Percentiles rank a stretch among this genome's conserved stretches.
Evolutionary conservation across 2,888 invertebrate genomes (phyloP).

Genomic region (Drosophila bunnanda): DNA sequence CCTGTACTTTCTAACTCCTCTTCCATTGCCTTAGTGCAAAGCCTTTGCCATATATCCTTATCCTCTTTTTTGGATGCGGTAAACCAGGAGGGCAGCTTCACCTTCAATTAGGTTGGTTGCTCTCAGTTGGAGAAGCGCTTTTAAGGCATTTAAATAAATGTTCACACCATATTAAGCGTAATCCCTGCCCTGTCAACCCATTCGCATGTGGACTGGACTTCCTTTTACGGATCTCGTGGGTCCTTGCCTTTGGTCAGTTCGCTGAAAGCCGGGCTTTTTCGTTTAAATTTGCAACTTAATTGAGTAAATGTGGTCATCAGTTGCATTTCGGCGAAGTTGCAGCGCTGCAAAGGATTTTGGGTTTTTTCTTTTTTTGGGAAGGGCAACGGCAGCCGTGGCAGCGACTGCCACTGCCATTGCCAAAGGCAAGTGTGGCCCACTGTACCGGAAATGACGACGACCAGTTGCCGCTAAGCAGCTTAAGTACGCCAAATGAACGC

Average conservation of each 20-base stretch:
- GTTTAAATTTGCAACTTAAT: slow-evolving; percentile 60
- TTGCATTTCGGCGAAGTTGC: slow-evolving; percentile 42
- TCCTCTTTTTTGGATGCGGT: background rate
- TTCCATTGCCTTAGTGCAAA: too few species aligned
- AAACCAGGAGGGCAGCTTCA: slow-evolving; percentile 7
- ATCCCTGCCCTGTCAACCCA: slow-evolving; percentile 38
- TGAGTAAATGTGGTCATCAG: slow-evolving; percentile 68
- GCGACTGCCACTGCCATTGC: slow-evolving; percentile 6
- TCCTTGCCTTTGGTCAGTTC: slow-evolving; percentile 10
- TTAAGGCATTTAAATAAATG: slow-evolving; percentile 51
- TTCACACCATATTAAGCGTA: slow-evolving; percentile 55
- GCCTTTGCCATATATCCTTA: slow-evolving; percentile 4
- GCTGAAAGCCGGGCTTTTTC: slow-evolving; percentile 7
- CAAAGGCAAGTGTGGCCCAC: slow-evolving; percentile 43
- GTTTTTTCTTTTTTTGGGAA: background rate
- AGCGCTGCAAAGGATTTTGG: slow-evolving; percentile 6
- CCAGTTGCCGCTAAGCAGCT: slow-evolving; percentile 68
- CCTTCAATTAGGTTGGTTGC: slow-evolving; percentile 35
- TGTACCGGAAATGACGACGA: slow-evolving; percentile 57
- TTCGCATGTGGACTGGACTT: slow-evolving; percentile 7
- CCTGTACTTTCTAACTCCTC: too few species aligned
- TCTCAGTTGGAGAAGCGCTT: background rate
- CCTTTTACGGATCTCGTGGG: slow-evolving; percentile 4
- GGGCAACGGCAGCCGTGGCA: background rate
- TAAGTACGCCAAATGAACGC: slow-evolving; percentile 46